Evolutionary conservation across 2,113 vertebrate species (phyloP).

Genomic region (Cyanoramphus novaezelandiae): DNA sequence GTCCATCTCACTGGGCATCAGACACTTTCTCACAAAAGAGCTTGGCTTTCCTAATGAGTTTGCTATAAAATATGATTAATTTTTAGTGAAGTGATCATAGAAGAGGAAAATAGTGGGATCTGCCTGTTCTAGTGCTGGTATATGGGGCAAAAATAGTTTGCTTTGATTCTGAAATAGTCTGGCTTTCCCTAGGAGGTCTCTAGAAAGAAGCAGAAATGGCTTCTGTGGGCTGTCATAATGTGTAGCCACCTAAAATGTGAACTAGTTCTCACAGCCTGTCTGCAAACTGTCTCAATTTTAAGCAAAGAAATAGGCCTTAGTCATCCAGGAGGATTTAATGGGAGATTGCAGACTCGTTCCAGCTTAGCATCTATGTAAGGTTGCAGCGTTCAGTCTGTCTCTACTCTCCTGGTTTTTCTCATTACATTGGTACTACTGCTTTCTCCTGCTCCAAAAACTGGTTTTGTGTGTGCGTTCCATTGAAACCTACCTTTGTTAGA

Average conservation of each 20-base stretch:
- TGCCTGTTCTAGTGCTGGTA: background rate
- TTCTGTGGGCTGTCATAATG: background rate
- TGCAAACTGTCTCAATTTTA: background rate
- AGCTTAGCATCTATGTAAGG: background rate
- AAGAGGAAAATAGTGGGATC: background rate
- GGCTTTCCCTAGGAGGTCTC: background rate
- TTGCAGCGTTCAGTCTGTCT: background rate
- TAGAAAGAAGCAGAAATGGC: background rate
- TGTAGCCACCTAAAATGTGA: background rate
- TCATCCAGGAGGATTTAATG: background rate
- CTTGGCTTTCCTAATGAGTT: conserved; percentile 6
- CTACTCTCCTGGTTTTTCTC: background rate
- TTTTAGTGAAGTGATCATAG: background rate
- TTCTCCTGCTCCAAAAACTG: background rate
- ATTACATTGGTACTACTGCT: background rate
- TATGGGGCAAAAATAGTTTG: background rate
- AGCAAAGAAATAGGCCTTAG: background rate
- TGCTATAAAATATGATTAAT: background rate
- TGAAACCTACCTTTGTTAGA: background rate
- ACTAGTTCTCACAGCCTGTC: background rate
- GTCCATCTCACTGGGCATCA: background rate
- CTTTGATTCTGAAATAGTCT: background rate
- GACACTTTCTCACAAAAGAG: background rate
- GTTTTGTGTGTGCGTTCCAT: background rate
- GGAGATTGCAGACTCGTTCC: background rate